A percentile compares a stretch with the other conserved stretches of the same genome.
Conservation (phyloP, 2,113 vertebrate species). For the Noctilio leporinus region DNA sequence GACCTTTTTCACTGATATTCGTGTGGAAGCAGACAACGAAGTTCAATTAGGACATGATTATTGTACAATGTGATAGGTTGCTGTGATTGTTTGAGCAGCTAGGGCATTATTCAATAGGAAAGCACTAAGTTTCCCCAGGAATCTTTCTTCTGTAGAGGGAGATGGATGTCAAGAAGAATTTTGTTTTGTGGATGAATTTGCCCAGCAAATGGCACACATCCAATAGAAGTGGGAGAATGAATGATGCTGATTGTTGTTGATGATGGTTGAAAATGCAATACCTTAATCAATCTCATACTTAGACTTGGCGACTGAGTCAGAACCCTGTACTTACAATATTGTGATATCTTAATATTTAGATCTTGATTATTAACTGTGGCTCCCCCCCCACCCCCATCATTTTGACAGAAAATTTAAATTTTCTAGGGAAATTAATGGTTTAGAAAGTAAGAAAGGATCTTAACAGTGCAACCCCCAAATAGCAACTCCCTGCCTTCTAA, state of each 20-base stretch:
- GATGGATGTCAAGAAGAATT: background rate
- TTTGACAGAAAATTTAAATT: conserved; percentile 10
- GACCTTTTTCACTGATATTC: background rate
- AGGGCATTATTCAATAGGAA: background rate
- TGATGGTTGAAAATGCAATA: conserved; percentile 22
- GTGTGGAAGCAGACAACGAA: background rate
- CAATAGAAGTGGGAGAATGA: background rate
- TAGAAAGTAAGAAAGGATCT: background rate
- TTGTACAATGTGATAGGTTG: background rate
- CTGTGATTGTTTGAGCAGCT: background rate
- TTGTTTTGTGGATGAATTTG: background rate
- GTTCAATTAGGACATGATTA: background rate
- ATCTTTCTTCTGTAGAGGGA: background rate
- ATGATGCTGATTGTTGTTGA: background rate
- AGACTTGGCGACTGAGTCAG: background rate
- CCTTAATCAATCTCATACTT: background rate
- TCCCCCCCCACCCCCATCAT: background rate
- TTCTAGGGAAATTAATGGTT: background rate
- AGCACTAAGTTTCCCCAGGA: background rate
- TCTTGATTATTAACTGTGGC: background rate
- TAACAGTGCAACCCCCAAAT: background rate
- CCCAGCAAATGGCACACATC: background rate
- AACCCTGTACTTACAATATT: background rate
- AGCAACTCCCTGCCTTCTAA: background rate
- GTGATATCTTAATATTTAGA: background rate